These are phyloP conservation scores for Eptatretus burgeri DNA, from an alignment of 2,113 vertebrate genomes.

Conservation along the genomic window DNA sequence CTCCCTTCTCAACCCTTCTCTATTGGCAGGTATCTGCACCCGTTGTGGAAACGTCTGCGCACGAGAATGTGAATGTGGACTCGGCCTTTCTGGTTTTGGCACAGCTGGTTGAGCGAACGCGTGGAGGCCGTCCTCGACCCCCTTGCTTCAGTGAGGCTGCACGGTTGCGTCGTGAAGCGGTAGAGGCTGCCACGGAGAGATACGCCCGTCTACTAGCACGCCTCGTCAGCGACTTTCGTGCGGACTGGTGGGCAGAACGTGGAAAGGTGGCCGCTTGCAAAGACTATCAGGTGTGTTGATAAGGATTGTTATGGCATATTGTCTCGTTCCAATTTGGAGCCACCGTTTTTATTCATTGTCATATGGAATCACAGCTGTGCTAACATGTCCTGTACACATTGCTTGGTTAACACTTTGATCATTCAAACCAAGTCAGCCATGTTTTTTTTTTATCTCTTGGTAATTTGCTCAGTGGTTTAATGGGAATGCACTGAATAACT, in stretches of 20 bases:
- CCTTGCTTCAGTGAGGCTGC: constrained; percentile 79
- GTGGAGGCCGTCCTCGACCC: constrained; percentile 63
- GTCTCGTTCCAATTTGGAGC: too few relatives aligned
- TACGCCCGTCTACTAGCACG: constrained; percentile 69
- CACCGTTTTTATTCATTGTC: too few relatives aligned
- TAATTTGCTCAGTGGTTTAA: too few relatives aligned
- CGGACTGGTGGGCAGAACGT: constrained; percentile 61
- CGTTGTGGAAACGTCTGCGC: constrained; percentile 67
- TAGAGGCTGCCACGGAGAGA: constrained; percentile 52
- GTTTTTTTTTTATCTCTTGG: too few relatives aligned
- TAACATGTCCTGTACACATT: too few relatives aligned
- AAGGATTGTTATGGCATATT: too few relatives aligned
- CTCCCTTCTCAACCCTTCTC: too few relatives aligned
- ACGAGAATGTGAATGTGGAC: constrained; percentile 56
- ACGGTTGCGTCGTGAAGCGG: constrained; percentile 61
- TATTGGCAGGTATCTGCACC: constrained; percentile 9
- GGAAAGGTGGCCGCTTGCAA: constrained; percentile 59
- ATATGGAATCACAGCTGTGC: too few relatives aligned
- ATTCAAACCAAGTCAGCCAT: too few relatives aligned
- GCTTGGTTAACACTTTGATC: too few relatives aligned
- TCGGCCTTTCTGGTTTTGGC: constrained; percentile 67
- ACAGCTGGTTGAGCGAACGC: constrained; percentile 86
- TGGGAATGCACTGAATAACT: too few relatives aligned
- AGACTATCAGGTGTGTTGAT: not conserved
- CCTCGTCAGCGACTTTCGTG: constrained; percentile 71